phyloP scores from a whole-genome alignment of 2,113 vertebrate genomes.

The Rhagologus leucostigma region DNA sequence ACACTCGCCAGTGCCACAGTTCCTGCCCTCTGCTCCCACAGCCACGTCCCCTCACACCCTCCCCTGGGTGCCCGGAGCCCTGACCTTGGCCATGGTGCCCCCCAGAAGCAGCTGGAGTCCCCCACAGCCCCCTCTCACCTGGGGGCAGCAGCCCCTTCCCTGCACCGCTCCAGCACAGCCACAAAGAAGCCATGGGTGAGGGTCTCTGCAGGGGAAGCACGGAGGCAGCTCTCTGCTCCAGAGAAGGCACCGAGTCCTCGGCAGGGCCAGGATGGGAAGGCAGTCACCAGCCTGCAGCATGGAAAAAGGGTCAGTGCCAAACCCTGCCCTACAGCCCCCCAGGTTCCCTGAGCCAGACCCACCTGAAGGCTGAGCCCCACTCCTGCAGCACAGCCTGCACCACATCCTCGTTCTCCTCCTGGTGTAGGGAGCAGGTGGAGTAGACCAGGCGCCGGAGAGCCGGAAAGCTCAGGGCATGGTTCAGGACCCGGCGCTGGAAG shows the following conservation, averaged over 20 bases:
- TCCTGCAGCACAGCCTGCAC: conserved; percentile 76
- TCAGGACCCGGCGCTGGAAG: conserved; percentile 84
- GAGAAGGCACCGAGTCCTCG: conserved; percentile 78
- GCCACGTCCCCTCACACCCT: background rate
- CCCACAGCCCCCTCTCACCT: background rate
- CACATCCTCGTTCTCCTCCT: conserved; percentile 91
- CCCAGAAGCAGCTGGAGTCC: background rate
- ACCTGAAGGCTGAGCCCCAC: conserved; percentile 77
- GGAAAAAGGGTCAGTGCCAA: background rate
- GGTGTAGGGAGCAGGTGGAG: conserved; percentile 91
- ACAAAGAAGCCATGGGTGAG: conserved; percentile 91
- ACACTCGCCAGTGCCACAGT: accelerated
- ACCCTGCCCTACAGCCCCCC: accelerated
- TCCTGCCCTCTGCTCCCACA: background rate
- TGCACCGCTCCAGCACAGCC: conserved; percentile 78
- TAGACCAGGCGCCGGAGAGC: conserved; percentile 82
- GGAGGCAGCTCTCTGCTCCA: conserved; percentile 77
- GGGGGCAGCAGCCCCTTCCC: background rate
- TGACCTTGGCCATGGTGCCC: too few species aligned
- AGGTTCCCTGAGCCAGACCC: accelerated
- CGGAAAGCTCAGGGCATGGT: conserved; percentile 84
- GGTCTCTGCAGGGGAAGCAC: conserved; percentile 79
- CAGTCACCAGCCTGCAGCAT: conserved; percentile 72
- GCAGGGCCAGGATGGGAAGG: conserved; percentile 84
- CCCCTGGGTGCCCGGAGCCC: accelerated